phyloP scores from a whole-genome alignment of 2,888 invertebrate species.

The Eupithecia exiguata region DNA sequence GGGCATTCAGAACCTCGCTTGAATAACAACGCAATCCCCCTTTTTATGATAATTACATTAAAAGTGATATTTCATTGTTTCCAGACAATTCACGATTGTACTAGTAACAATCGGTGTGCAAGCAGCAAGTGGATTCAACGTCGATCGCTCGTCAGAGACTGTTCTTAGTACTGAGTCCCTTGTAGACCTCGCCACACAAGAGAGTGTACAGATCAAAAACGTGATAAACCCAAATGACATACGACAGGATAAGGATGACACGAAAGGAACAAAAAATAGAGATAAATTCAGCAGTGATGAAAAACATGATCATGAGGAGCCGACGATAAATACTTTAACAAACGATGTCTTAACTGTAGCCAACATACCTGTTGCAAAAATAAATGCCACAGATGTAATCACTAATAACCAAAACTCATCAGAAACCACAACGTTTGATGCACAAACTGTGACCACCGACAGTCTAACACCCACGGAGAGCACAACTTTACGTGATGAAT shows the following conservation, averaged over 20 bases:
- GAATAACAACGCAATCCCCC: not conserved
- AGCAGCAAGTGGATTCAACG: constrained; percentile 58
- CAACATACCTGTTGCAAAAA: not conserved
- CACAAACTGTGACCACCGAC: not conserved
- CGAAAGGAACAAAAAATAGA: constrained; percentile 19
- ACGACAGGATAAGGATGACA: constrained; percentile 29
- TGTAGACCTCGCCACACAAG: constrained; percentile 54
- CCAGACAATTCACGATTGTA: constrained; percentile 68
- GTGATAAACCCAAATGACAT: constrained; percentile 48
- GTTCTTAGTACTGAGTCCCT: constrained; percentile 32
- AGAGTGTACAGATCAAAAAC: constrained; percentile 57
- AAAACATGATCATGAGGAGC: not conserved
- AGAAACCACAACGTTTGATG: not conserved
- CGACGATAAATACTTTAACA: not conserved
- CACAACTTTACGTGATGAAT: not conserved
- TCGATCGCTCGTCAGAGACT: constrained; percentile 46
- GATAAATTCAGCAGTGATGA: constrained; percentile 20
- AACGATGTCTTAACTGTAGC: not conserved
- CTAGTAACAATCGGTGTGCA: constrained; percentile 57
- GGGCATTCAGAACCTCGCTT: not conserved
- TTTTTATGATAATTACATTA: not conserved
- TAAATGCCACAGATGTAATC: not conserved
- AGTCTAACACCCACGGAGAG: not conserved
- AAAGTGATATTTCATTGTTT: constrained; percentile 47
- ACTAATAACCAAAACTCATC: not conserved